These are phyloP conservation scores for Oryzias woworae DNA, from an alignment of 2,113 vertebrate species.

Conservation along the genomic window DNA sequence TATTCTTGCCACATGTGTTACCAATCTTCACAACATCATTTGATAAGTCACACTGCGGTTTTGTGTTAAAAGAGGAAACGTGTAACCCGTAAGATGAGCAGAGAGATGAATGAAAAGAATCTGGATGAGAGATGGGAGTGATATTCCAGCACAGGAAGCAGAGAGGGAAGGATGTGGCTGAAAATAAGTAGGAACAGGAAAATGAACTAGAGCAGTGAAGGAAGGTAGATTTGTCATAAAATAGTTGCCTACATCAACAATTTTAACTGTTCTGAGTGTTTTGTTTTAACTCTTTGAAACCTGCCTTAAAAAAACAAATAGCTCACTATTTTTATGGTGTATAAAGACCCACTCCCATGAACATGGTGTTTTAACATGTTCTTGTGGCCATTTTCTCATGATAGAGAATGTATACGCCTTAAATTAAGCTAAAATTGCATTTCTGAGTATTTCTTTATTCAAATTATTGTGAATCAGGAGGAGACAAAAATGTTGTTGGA, in stretches of 20 bases:
- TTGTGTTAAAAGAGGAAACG: conserved; percentile 17
- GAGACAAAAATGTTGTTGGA: too few species aligned
- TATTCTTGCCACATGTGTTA: conserved; percentile 61
- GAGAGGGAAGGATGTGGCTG: conserved; percentile 25
- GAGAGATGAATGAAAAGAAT: conserved; percentile 11
- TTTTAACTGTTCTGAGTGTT: too few species aligned
- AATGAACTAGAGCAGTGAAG: conserved; percentile 36
- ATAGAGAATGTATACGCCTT: too few species aligned
- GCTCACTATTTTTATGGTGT: too few species aligned
- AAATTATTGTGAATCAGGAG: too few species aligned
- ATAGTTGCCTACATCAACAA: neutral
- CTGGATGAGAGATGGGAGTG: conserved; percentile 18
- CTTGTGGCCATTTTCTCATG: too few species aligned
- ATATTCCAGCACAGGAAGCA: conserved; percentile 31
- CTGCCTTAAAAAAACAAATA: too few species aligned
- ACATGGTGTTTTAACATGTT: too few species aligned
- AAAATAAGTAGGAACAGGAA: conserved; percentile 39
- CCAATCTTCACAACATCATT: conserved; percentile 28
- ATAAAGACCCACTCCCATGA: too few species aligned
- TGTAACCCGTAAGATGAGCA: conserved; percentile 17
- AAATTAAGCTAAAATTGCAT: too few species aligned
- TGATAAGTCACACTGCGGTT: conserved; percentile 40
- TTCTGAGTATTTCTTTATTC: too few species aligned
- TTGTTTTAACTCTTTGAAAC: too few species aligned
- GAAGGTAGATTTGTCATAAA: conserved; percentile 1